Evolutionary conservation across 2,113 vertebrate species (phyloP).

Genomic region (Oryzias celebensis): DNA sequence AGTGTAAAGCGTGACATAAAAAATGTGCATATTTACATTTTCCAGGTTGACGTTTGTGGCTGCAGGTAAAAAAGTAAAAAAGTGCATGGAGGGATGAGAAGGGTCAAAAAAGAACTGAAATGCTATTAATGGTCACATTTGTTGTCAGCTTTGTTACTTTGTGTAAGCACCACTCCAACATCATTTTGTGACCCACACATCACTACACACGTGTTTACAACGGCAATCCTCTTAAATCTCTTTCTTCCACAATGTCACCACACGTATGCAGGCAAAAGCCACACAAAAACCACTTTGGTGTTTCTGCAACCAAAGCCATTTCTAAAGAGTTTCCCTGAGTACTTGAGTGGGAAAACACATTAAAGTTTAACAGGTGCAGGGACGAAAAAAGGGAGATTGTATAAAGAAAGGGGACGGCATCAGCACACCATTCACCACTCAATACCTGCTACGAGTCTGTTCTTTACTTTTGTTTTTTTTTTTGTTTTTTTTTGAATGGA

Average conservation of each 20-base stretch:
- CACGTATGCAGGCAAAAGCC: constrained; percentile 43
- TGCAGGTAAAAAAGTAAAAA: constrained; percentile 11
- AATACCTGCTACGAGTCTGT: constrained; percentile 4
- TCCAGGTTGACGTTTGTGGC: constrained; percentile 28
- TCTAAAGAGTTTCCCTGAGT: constrained; percentile 73
- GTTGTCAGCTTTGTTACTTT: constrained; percentile 50
- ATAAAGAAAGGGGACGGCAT: constrained; percentile 50
- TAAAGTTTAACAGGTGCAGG: constrained; percentile 71
- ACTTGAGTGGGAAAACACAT: constrained; percentile 72
- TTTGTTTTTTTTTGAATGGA: constrained; percentile 1
- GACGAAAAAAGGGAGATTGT: constrained; percentile 38
- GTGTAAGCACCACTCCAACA: constrained; percentile 69
- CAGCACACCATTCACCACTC: constrained; percentile 31
- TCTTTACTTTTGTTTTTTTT: constrained; percentile 2
- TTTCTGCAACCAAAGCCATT: constrained; percentile 78
- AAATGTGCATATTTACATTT: not conserved
- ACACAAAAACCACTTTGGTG: constrained; percentile 59
- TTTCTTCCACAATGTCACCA: constrained; percentile 39
- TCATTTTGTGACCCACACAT: constrained; percentile 46
- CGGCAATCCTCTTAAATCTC: constrained; percentile 61
- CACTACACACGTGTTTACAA: constrained; percentile 22
- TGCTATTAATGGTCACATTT: constrained; percentile 72
- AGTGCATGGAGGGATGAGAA: constrained; percentile 25
- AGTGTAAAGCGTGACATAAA: constrained; percentile 15
- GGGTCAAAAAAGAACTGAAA: constrained; percentile 21